A percentile compares a stretch with the other conserved stretches of the same genome.
Conservation (phyloP, 2,797 vertebrate species). For the Margarornis squamiger region DNA sequence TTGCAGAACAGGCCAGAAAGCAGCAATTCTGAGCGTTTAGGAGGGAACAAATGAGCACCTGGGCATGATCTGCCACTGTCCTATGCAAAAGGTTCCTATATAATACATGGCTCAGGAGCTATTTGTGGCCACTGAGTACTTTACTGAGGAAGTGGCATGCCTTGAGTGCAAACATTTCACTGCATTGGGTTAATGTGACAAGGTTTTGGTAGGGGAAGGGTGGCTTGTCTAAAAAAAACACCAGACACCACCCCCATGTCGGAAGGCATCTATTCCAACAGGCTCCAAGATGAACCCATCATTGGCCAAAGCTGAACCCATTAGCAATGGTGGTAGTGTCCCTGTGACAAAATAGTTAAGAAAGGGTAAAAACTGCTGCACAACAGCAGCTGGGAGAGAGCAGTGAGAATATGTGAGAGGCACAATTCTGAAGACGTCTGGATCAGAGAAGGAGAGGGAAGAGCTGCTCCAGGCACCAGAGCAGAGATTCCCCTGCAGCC, state of each 20-base stretch:
- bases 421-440: background rate
- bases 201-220: background rate
- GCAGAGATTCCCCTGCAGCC: background rate
- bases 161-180: background rate
- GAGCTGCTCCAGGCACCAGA: rapidly evolving
- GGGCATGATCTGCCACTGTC: background rate
- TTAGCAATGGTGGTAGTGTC: rapidly evolving
- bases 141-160: background rate
- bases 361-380: rapidly evolving
- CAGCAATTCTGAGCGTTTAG: background rate
- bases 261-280: rapidly evolving
- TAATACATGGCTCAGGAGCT: rapidly evolving
- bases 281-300: background rate
- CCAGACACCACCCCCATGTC: rapidly evolving
- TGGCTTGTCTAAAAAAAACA: background rate
- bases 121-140: background rate
- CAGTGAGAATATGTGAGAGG: background rate
- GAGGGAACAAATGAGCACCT: background rate
- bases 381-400: background rate
- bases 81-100: background rate
- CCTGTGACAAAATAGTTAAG: background rate
- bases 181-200: background rate
- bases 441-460: background rate
- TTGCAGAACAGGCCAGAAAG: background rate
- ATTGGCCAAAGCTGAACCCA: background rate